Conservation (phyloP, 2,113 vertebrate genomes). For the Mormyrus lacerda region DNA sequence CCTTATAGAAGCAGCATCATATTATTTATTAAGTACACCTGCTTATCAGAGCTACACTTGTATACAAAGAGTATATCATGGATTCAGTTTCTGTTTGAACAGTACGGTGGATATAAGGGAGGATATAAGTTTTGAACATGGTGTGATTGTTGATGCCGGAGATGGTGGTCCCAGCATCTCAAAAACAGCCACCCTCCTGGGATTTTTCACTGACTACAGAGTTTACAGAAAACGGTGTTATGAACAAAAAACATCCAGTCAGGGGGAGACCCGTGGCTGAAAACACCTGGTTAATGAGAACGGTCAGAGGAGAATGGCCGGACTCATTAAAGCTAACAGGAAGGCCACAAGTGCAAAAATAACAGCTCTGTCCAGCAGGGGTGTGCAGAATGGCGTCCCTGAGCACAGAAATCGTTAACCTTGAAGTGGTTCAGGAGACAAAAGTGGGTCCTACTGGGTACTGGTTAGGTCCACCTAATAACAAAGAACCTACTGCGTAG, state of each 20-base stretch:
- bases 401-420: background rate
- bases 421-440: background rate
- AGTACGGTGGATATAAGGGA: background rate
- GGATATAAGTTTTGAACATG: background rate
- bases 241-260: background rate
- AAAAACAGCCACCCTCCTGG: background rate
- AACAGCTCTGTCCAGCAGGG: background rate
- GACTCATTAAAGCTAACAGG: no score
- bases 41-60: background rate
- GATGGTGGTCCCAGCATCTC: background rate
- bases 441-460: background rate
- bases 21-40: background rate
- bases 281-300: no score
- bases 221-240: background rate
- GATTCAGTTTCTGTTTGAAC: background rate
- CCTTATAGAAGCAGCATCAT: background rate
- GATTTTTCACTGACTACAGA: background rate
- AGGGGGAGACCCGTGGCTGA: background rate
- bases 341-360: background rate
- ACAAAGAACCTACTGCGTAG: no score
- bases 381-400: background rate
- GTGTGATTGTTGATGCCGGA: background rate
- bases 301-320: no score
- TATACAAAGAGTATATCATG: background rate
- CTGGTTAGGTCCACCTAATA: no score